A percentile compares a stretch with the other conserved stretches of the same genome.
These are phyloP conservation scores for Monoplex corrugatus DNA, from an alignment of 2,888 invertebrate genomes.

Conservation along the genomic window DNA sequence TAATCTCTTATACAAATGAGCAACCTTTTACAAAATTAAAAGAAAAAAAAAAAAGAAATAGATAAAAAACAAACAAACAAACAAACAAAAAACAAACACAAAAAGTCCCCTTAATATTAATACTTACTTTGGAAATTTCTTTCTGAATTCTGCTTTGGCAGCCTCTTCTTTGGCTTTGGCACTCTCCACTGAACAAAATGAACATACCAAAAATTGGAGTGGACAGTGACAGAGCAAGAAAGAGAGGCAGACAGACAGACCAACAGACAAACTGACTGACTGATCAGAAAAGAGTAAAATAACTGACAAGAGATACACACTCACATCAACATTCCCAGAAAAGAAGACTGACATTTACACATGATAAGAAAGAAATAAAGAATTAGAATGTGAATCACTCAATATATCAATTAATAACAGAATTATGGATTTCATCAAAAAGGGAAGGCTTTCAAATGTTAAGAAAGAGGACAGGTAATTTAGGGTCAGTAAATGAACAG, in stretches of 20 bases:
- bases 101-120: too few species aligned
- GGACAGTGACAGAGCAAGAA: not conserved
- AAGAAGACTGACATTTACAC: not conserved
- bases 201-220: not conserved
- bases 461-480: too few species aligned
- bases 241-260: not conserved
- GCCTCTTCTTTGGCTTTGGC: conserved; percentile 37
- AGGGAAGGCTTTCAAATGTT: too few species aligned
- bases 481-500: too few species aligned
- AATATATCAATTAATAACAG: too few species aligned
- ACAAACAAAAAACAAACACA: too few species aligned
- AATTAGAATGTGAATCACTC: too few species aligned
- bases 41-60: too few species aligned
- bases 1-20: too few species aligned
- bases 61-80: conserved; percentile 5
- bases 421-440: too few species aligned
- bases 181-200: conserved; percentile 16
- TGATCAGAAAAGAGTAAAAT: not conserved
- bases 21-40: too few species aligned
- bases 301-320: not conserved
- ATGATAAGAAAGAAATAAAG: too few species aligned
- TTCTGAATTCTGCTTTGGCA: conserved; percentile 40
- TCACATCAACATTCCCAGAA: not conserved
- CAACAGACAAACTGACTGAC: not conserved
- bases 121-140: conserved; percentile 46